These are phyloP conservation scores for Drosophila burlai DNA, from an alignment of 1,140 invertebrate genomes.

Conservation along the genomic window DNA sequence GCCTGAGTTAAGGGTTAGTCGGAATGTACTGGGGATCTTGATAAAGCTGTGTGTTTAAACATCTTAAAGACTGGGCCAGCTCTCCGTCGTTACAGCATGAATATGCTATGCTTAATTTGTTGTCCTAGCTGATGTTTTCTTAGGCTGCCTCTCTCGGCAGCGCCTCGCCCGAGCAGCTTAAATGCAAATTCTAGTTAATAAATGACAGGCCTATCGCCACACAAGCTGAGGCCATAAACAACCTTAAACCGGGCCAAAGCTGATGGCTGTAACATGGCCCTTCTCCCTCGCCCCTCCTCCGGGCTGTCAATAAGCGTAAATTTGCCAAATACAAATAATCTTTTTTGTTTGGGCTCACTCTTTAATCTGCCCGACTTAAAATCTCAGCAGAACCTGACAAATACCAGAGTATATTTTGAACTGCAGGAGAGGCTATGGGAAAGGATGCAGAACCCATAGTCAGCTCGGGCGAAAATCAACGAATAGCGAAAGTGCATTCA, in stretches of 20 bases:
- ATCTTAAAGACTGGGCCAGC: constrained; percentile 39
- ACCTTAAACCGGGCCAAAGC: constrained; percentile 42
- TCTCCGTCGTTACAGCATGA: constrained; percentile 10
- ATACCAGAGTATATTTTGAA: constrained; percentile 32
- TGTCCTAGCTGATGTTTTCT: constrained; percentile 47
- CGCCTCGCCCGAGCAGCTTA: constrained; percentile 50
- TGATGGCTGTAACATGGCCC: constrained; percentile 39
- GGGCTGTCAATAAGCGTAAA: constrained; percentile 73
- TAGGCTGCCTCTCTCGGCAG: constrained; percentile 9
- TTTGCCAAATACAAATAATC: constrained; percentile 80
- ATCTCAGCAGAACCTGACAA: constrained; percentile 72
- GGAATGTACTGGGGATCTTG: constrained; percentile 25
- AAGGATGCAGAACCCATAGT: constrained; percentile 11
- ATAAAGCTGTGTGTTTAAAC: constrained; percentile 34
- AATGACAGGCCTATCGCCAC: constrained; percentile 75
- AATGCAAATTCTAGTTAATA: constrained; percentile 78
- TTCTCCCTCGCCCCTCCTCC: not conserved
- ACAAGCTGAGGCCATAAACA: constrained; percentile 65
- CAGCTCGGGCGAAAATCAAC: constrained; percentile 35
- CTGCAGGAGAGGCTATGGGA: constrained; percentile 6
- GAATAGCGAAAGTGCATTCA: constrained; percentile 41
- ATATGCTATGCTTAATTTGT: constrained; percentile 41
- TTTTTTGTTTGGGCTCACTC: constrained; percentile 40
- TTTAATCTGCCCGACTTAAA: constrained; percentile 63
- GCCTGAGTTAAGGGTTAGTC: constrained; percentile 37